phyloP scores from a whole-genome alignment of 2,888 invertebrate genomes.

The Phengaris arion region DNA sequence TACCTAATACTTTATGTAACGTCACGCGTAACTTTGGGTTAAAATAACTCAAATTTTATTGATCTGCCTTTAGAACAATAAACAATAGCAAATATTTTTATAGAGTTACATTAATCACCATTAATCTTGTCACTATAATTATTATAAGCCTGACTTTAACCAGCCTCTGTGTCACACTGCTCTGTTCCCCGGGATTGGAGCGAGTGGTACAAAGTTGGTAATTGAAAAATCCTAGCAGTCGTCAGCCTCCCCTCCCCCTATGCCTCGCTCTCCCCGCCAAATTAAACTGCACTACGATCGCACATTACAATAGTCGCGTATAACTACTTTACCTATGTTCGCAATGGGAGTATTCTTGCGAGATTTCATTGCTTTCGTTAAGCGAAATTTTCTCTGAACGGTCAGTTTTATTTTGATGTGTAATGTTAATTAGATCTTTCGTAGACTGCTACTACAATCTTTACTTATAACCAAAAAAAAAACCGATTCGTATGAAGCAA shows the following conservation, averaged over 20 bases:
- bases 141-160: background rate
- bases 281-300: constrained; percentile 48
- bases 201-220: constrained; percentile 71
- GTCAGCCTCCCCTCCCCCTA: constrained; percentile 34
- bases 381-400: background rate
- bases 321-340: constrained; percentile 27
- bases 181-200: constrained; percentile 60
- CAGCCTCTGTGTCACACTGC: constrained; percentile 38
- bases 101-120: background rate
- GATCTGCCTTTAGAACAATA: too few species aligned
- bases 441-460: too few species aligned
- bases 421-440: too few species aligned
- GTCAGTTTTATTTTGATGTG: too few species aligned
- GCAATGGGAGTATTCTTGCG: background rate
- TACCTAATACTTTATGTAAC: too few species aligned
- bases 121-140: background rate
- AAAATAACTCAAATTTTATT: too few species aligned
- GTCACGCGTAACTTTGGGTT: too few species aligned
- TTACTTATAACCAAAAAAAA: too few species aligned
- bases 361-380: constrained; percentile 1
- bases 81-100: too few species aligned
- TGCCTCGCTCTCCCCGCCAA: constrained; percentile 38
- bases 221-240: constrained; percentile 74
- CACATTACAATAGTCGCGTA: constrained; percentile 38
- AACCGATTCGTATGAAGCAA: too few species aligned